phyloP scores from a whole-genome alignment of 2,113 vertebrate genomes.

The Pseudorasbora parva region DNA sequence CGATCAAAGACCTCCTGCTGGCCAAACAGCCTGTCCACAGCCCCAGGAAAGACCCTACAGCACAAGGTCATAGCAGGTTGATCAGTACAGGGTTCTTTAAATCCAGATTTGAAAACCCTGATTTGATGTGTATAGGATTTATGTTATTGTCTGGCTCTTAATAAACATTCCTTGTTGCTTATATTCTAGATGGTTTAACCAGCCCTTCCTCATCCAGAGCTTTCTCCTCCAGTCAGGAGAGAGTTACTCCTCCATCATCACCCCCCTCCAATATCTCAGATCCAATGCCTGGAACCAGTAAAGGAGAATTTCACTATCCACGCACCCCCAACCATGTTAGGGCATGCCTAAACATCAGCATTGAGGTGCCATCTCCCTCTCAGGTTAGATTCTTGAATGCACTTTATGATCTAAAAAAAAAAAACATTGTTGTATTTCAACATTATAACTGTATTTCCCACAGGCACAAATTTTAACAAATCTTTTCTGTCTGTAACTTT shows the following conservation, averaged over 20 bases:
- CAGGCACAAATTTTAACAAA: too few relatives aligned
- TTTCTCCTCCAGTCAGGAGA: slow-evolving; percentile 72
- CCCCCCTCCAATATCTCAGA: slow-evolving; percentile 66
- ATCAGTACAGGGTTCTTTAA: too few relatives aligned
- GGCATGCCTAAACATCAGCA: slow-evolving; percentile 85
- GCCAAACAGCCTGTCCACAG: slow-evolving; percentile 69
- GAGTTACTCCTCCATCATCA: slow-evolving; percentile 68
- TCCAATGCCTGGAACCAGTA: slow-evolving; percentile 77
- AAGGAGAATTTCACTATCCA: slow-evolving; percentile 67
- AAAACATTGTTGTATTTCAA: too few relatives aligned
- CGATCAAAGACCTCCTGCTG: slow-evolving; percentile 86
- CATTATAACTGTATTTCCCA: too few relatives aligned
- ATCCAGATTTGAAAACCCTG: not conserved
- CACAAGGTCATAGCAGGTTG: too few relatives aligned
- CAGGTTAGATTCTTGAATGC: slow-evolving; percentile 78
- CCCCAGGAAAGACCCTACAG: not conserved
- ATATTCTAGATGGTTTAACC: slow-evolving; percentile 41
- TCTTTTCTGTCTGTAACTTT: too few relatives aligned
- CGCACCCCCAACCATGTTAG: slow-evolving; percentile 78
- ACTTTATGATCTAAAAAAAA: not conserved
- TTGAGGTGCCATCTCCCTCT: slow-evolving; percentile 93
- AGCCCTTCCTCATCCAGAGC: not conserved
- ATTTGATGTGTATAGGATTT: not conserved
- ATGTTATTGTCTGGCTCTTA: not conserved
- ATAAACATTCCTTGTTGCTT: not conserved